These are phyloP conservation scores for Orthonyx spaldingii DNA, from an alignment of 2,113 vertebrate genomes.

Conservation along the genomic window DNA sequence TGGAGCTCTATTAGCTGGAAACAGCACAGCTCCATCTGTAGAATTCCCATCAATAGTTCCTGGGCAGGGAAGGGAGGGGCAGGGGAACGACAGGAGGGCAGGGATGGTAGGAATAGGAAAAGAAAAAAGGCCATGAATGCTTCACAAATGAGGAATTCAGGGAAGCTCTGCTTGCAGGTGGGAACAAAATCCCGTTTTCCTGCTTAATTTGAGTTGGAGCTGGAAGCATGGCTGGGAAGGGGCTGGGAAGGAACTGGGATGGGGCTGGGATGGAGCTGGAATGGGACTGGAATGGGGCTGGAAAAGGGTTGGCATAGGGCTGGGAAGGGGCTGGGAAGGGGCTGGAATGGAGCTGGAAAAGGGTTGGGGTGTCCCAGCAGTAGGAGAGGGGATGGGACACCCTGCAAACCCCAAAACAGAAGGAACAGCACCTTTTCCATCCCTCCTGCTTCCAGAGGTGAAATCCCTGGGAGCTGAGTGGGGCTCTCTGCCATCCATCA, in stretches of 20 bases:
- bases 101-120: not conserved
- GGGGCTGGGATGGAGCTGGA: not conserved
- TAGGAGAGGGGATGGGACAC: not conserved
- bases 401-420: not conserved
- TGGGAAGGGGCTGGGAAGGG: not conserved
- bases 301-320: not conserved
- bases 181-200: conserved; percentile 1
- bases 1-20: conserved; percentile 69
- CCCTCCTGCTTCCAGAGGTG: not conserved
- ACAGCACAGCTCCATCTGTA: conserved; percentile 69
- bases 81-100: not conserved
- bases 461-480: not conserved
- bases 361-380: not conserved
- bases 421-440: not conserved
- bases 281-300: not conserved
- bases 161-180: not conserved
- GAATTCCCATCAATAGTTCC: conserved; percentile 66
- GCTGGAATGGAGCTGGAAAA: not conserved
- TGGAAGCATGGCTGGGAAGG: not conserved
- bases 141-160: not conserved
- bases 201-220: conserved; percentile 11
- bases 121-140: not conserved
- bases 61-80: not conserved
- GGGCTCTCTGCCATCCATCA: not conserved
- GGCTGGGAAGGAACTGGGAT: not conserved